Percentiles rank a stretch among this genome's conserved stretches.
These are phyloP conservation scores for Dicaeum eximium DNA, from an alignment of 2,113 vertebrate species.

Conservation along the genomic window DNA sequence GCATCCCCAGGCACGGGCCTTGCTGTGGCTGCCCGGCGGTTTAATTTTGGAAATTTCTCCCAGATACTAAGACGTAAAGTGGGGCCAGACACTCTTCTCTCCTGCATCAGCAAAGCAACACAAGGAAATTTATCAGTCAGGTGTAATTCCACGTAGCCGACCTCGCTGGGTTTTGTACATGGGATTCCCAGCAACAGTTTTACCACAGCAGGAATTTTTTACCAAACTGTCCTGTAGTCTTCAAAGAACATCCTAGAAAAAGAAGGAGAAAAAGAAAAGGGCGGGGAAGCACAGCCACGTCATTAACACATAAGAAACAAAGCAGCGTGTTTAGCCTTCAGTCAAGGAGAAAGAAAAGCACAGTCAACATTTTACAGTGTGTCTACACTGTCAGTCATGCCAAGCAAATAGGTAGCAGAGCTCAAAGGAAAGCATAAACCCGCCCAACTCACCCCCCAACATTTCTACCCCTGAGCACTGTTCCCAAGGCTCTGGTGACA, in stretches of 20 bases:
- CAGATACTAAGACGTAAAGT: fast-evolving
- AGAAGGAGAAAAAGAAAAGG: neutral
- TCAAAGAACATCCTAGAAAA: neutral
- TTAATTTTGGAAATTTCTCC: neutral
- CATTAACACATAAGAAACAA: neutral
- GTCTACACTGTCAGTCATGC: neutral
- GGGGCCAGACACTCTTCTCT: too few species aligned
- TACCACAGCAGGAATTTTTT: neutral
- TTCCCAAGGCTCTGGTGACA: neutral
- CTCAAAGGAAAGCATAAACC: neutral
- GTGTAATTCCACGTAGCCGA: neutral
- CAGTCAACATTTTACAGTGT: neutral
- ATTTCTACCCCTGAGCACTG: neutral
- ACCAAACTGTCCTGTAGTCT: neutral
- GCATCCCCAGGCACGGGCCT: fast-evolving
- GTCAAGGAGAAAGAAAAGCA: neutral
- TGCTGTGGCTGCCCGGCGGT: too few species aligned
- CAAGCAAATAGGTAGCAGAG: neutral
- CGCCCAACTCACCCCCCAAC: fast-evolving
- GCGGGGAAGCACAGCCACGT: fast-evolving
- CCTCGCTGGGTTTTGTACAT: neutral
- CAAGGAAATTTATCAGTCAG: neutral
- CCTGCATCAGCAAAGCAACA: neutral
- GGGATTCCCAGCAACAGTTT: neutral
- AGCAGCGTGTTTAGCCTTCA: neutral